Evolutionary conservation across 2,888 invertebrate genomes (phyloP), one percentile per base, ranked within the genome.

Genomic region (Lingula anatina): DNA sequence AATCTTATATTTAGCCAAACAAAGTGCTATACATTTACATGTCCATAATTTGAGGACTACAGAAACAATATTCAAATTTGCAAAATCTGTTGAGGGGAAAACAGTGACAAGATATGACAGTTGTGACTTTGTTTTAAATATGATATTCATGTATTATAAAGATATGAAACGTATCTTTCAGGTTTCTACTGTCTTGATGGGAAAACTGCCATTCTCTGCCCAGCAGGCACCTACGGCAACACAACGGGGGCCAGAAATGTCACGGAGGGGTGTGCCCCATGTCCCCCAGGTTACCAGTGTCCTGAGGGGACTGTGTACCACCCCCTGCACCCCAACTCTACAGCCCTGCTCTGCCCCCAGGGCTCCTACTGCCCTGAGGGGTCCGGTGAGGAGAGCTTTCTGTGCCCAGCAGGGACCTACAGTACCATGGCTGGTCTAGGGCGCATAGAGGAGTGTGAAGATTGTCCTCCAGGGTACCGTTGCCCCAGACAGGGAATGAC

Each of bases 141-240:
- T n/a, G n/a, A n/a, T n/a, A n/a, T n/a, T n/a, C n/a, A n/a, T n/a
- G n/a, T n/a, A n/a, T n/a, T n/a, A n/a, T n/a, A n/a, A n/a, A n/a
- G n/a, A n/a, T n/a, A n/a, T n/a, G n/a, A n/a, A n/a, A n/a, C n/a
- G n/a, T n/a, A n/a, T n/a, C n/a, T 53, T 54, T 5, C 59, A 72
- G 72, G 74, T 2, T 70, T 66, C 50, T 71, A 65, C 54, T 74
- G 74, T 55, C 7, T 45, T 2, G 64, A 67, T 56, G 74, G 74
- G 0, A 54, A 60, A 41, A 47, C 44, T 5, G 57, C 57, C 47
- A 66, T 63, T 18, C 61, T 59, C 0, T 73, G 73, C 55, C 61
- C 70, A n/a, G 58, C 55, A 20, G 71, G 70, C 3, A 71, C 47
- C 4, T 73, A 71, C 55, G 73, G 73, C n/a, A 59, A 57, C 50